Percentiles rank a stretch among this genome's conserved stretches.
Conservation (phyloP, 2,113 vertebrate genomes). For the Nyctereutes procyonoides region DNA sequence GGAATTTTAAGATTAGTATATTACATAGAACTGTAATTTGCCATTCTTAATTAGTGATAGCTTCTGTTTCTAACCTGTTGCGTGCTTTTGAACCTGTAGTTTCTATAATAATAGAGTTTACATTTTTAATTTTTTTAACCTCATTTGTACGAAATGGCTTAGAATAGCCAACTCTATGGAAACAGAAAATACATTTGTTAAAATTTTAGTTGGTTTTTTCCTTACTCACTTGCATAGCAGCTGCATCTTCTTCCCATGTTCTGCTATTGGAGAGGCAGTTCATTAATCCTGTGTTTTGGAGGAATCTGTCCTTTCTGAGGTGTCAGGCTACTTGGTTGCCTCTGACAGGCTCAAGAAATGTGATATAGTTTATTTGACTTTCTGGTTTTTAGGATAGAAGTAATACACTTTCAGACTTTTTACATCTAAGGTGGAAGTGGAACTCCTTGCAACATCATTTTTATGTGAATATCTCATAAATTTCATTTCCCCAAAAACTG, state of each 20-base stretch:
- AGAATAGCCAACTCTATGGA: background rate
- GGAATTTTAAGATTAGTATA: conserved; percentile 16
- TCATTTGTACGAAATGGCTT: background rate
- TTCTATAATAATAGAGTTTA: background rate
- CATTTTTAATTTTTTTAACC: background rate
- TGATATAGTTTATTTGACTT: background rate
- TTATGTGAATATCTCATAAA: conserved; percentile 30
- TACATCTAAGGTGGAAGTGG: background rate
- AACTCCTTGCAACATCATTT: background rate
- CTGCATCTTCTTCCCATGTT: background rate
- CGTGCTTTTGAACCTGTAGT: background rate
- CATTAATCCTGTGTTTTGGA: background rate
- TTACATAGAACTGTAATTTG: conserved; percentile 21
- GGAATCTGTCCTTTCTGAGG: background rate
- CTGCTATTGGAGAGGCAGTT: background rate
- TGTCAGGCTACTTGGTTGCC: background rate
- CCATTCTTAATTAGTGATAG: conserved; percentile 7
- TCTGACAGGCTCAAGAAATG: background rate
- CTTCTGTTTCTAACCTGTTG: background rate
- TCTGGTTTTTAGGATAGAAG: background rate
- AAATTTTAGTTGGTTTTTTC: conserved; percentile 5
- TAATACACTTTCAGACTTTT: background rate
- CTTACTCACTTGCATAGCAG: background rate
- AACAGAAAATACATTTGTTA: background rate
- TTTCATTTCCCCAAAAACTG: background rate